These are phyloP conservation scores for Stenopsyche tienmushanensis DNA, from an alignment of 1,140 invertebrate genomes.

Conservation along the genomic window DNA sequence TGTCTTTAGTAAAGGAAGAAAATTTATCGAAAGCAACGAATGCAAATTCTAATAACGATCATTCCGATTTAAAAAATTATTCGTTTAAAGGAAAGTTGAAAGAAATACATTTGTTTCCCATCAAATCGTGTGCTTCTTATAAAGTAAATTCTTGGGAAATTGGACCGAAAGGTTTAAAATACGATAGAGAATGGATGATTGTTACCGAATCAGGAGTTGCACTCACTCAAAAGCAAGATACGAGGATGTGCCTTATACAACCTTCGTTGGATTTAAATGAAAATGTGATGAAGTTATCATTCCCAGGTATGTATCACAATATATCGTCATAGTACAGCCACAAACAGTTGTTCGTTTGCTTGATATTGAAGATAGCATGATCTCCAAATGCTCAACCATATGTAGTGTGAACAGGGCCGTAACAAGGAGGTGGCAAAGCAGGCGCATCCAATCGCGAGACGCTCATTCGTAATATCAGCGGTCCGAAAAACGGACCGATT, in stretches of 20 bases:
- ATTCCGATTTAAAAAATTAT: constrained; percentile 15
- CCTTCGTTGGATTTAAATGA: constrained; percentile 69
- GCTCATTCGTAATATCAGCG: too few relatives aligned
- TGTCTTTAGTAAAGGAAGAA: not conserved
- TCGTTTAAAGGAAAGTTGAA: constrained; percentile 46
- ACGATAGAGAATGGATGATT: constrained; percentile 93
- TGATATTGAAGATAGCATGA: too few relatives aligned
- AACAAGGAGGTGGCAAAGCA: too few relatives aligned
- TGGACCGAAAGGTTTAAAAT: constrained; percentile 73
- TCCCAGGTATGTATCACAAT: constrained; percentile 65
- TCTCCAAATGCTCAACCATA: too few relatives aligned
- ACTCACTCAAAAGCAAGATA: constrained; percentile 85
- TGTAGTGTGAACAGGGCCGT: too few relatives aligned
- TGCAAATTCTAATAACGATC: not conserved
- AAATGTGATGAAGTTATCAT: constrained; percentile 65
- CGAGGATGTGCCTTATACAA: constrained; percentile 77
- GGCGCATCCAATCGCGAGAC: too few relatives aligned
- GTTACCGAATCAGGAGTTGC: constrained; percentile 74
- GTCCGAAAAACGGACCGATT: too few relatives aligned
- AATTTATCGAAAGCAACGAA: not conserved
- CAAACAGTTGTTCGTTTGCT: too few relatives aligned
- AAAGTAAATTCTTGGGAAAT: constrained; percentile 73
- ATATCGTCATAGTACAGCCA: too few relatives aligned
- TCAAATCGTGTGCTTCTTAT: constrained; percentile 90
- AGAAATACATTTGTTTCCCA: constrained; percentile 84